Base-by-base conservation (phyloP, 2,888 invertebrate genomes). In the Caenorhabditis sp. region DNA sequence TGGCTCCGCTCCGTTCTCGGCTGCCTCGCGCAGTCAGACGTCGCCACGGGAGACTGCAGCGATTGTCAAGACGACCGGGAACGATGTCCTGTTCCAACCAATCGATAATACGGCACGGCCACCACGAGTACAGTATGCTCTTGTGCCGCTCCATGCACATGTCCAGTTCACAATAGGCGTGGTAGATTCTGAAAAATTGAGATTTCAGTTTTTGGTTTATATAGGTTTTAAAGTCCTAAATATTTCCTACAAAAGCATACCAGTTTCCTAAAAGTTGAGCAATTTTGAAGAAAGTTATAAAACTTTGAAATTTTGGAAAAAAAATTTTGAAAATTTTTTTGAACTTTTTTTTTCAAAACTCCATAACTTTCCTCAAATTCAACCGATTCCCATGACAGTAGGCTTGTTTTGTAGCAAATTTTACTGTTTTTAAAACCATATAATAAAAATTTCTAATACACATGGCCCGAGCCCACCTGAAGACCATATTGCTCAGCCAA, bases 71-170 rank as follows among this genome's bases (percentile, higher is more conserved):
- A 10, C 84, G 70, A 44, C 89, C 89, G 24, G 89, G 88, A 6
- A 87, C 84, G 38, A 88, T 86, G 70, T 87, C 85, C 79, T 86
- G 83, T 64, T 89, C 89, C n/a, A 89, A 68, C 89, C 89, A 89
- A 38, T 82, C 84, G 49, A 89, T 80, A 3, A 88, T 58, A 47
- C 79, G 58, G 28, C 86, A 83, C 54, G 87, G 81, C 84, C 80
- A 85, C 73, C 86, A 79, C 16, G 77, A 68, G 70, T 84, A 82
- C 14, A 88, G 77, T 19, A 86, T 83, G n/a, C 80, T 80, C 51
- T 85, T 83, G 38, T 79, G 77, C 10, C 89, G 74, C 56, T 89
- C 88, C 77, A 86, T 75, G 47, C 81, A 86, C 81, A 87, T 80
- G 64, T 88, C 88, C 41, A 87, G 69, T 63, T 89, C 89, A 54